phyloP scores from a whole-genome alignment of 1,140 invertebrate species.

The Metopolophium dirhodum region DNA sequence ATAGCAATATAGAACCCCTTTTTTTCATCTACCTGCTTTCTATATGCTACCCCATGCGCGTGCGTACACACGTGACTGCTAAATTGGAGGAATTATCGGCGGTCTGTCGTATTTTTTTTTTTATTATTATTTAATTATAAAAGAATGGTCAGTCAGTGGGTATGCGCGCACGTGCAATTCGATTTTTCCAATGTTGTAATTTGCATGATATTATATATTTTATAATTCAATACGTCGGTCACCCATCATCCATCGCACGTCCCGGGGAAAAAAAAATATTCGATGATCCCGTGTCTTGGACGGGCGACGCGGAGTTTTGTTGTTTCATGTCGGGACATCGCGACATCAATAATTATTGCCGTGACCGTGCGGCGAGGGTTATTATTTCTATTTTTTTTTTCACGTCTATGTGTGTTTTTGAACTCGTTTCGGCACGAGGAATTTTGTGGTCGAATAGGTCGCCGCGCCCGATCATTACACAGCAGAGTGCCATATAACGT shows the following conservation, averaged over 20 bases:
- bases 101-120: constrained; percentile 35
- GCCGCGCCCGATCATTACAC: background rate
- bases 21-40: constrained; percentile 47
- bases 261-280: background rate
- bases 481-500: background rate
- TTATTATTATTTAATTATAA: constrained; percentile 45
- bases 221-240: background rate
- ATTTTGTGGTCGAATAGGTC: background rate
- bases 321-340: background rate
- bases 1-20: background rate
- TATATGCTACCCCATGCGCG: background rate
- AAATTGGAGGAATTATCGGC: constrained; percentile 50
- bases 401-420: background rate
- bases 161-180: background rate
- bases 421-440: background rate
- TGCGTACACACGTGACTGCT: constrained; percentile 14
- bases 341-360: background rate
- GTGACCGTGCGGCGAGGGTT: background rate
- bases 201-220: background rate
- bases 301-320: background rate
- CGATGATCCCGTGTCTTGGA: background rate
- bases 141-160: background rate
- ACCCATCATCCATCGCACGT: background rate
- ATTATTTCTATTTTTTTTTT: background rate
- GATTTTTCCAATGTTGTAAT: constrained; percentile 29